Evolutionary conservation across 2,888 invertebrate species (phyloP), one percentile per base, ranked within the genome.

Genomic region (Globia sparganii): DNA sequence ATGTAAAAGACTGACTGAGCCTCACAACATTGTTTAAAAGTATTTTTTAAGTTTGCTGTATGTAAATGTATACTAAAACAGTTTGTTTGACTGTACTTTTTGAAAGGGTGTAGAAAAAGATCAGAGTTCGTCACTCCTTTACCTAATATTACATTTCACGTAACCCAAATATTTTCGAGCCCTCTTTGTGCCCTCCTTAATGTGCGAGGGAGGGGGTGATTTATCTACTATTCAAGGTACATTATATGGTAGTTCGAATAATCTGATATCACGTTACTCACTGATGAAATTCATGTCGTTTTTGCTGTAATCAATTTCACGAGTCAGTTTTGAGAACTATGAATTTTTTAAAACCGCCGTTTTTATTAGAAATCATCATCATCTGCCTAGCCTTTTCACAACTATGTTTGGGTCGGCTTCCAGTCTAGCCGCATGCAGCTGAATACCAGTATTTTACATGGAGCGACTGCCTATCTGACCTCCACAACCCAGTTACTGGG

Each of bases 161-260:
- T 90, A 90, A 91, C 91, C 91, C 89, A 91, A 92, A 92, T 91
- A 91, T 91, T 90, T 91, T 89, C 88, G 86, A 87, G 86, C 87
- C 88, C 88, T 88, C 89, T 88, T 86, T 85, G 85, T 85, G 86
- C 87, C 90, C 87, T 87, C 87, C 78, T 87, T 91, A 91, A 91
- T 91, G 92, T 89, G 85, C 86, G 86, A 81, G 81, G 85, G 90
- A 69, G 77, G 88, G 86, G 77, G 89, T 93, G 93, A 94, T 94
- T 93, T 93, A 93, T 94, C 87, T 91, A 92, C 91, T 90, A 91
- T 92, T 91, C 91, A 91, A 90, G 90, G 91, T 91, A 91, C 86
- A 91, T 91, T 91, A 91, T 89, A 88, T 89, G 89, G 89, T 91
- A 90, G 89, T 90, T 88, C 84, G 87, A 88, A 90, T 91, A 89